These are phyloP conservation scores for Trachymyrmex cornetzi DNA, from an alignment of 1,140 invertebrate genomes.

Conservation along the genomic window DNA sequence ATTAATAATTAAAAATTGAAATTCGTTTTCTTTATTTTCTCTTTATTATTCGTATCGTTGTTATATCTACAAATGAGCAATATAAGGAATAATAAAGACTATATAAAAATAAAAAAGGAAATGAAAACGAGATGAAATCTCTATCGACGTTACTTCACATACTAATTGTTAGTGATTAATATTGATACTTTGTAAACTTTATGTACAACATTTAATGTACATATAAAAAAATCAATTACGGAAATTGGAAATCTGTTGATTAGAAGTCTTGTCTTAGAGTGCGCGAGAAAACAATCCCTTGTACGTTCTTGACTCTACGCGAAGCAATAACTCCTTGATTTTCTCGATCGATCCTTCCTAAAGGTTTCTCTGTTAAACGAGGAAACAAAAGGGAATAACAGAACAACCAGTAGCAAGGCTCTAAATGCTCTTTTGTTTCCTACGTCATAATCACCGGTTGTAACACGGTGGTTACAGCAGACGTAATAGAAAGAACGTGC, in stretches of 20 bases:
- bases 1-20: too few species aligned
- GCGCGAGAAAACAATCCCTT: background rate
- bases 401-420: background rate
- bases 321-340: background rate
- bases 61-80: too few species aligned
- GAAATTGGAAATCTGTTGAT: background rate
- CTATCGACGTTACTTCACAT: background rate
- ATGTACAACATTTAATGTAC: background rate
- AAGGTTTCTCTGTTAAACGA: background rate
- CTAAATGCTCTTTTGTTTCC: background rate
- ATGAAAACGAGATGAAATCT: background rate
- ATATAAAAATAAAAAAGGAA: background rate
- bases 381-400: background rate
- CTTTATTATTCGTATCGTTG: too few species aligned
- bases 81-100: background rate
- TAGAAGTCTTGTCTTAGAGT: background rate
- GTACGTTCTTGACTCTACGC: background rate
- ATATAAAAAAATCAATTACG: conserved; percentile 15
- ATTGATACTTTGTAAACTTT: background rate
- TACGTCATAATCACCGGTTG: background rate
- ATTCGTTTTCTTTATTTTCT: too few species aligned
- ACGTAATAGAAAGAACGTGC: background rate
- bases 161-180: background rate
- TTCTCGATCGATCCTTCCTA: background rate
- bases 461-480: background rate